Base-by-base conservation (phyloP, 1,140 invertebrate genomes). In the Apis florea region DNA sequence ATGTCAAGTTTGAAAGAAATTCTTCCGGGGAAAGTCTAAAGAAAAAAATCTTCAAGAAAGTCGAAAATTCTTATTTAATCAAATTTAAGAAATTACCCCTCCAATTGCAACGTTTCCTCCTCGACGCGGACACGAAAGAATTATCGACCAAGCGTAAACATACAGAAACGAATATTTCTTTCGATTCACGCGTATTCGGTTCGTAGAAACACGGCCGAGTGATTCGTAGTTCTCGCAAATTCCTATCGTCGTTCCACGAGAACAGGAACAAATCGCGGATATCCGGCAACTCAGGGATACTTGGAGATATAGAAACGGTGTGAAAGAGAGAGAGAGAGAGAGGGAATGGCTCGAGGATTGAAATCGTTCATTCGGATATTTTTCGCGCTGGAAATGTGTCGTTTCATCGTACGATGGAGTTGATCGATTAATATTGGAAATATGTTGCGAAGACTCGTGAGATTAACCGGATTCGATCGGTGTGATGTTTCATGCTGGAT, bases 191-290 rank as follows among this genome's bases (percentile, higher is more conserved):
- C 61, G 61, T 11, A 11, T 61, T 31, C 2, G n/a, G 5, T 10
- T 31, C 61, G 26, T 3, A 19, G n/a, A 11, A 10, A 10, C 13
- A 51, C 66, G 47, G 66, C 21, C 66, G 40, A 13, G 24, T 49
- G 47, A 68, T 68, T 68, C 66, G 66, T 17, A 24, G 66, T 49
- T 24, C 12, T 68, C n/a, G 66, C n/a, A 68, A 68, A 68, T 68
- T 47, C 47, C 19, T 6, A 9, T 13, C 47, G 21, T 51, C 40
- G 66, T 51, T 68, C 66, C 13, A 13, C 47, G 47, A 17, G 19
- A 40, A 40, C 66, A 24, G 47, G 21, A 68, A 68, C 47, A 68
- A 68, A 68, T 68, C 21, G 66, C n/a, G 47, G 21, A 68, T 68
- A 49, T 51, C 47, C 47, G 66, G n/a, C 2, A 68, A 24, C 47